Percentiles rank a stretch among this genome's conserved stretches.
These are phyloP conservation scores for Chiropotes sagulatus DNA, from an alignment of 2,797 vertebrate species.

Conservation along the genomic window DNA sequence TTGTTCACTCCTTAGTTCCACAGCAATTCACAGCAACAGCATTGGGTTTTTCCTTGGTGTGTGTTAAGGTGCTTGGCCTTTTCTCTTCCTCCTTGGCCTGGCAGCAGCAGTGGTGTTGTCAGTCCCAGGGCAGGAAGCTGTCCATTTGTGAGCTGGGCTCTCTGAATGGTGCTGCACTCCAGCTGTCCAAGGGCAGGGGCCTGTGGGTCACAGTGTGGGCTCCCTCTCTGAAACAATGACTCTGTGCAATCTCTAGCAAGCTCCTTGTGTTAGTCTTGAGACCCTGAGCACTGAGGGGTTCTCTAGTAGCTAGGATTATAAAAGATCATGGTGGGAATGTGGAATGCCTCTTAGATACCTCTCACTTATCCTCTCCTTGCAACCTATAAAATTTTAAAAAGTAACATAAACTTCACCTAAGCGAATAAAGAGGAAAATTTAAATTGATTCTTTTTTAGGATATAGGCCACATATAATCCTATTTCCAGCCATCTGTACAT, in stretches of 20 bases:
- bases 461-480: background rate
- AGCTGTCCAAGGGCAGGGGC: background rate
- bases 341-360: background rate
- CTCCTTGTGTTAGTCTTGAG: background rate
- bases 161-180: background rate
- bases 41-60: background rate
- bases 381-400: background rate
- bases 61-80: background rate
- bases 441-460: background rate
- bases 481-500: background rate
- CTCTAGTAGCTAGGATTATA: background rate
- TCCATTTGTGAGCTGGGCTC: background rate
- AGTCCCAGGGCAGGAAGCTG: background rate
- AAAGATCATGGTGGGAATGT: background rate
- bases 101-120: background rate
- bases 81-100: background rate
- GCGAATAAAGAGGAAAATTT: background rate
- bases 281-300: background rate
- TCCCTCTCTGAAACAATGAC: background rate
- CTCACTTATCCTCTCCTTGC: background rate
- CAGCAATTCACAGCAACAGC: background rate
- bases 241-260: background rate
- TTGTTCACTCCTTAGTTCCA: background rate
- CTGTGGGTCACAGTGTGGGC: background rate
- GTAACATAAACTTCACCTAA: background rate